Percentiles rank a stretch among this genome's conserved stretches.
phyloP scores from a whole-genome alignment of 2,888 invertebrate species.

The Nephrocerus scutellatus region DNA sequence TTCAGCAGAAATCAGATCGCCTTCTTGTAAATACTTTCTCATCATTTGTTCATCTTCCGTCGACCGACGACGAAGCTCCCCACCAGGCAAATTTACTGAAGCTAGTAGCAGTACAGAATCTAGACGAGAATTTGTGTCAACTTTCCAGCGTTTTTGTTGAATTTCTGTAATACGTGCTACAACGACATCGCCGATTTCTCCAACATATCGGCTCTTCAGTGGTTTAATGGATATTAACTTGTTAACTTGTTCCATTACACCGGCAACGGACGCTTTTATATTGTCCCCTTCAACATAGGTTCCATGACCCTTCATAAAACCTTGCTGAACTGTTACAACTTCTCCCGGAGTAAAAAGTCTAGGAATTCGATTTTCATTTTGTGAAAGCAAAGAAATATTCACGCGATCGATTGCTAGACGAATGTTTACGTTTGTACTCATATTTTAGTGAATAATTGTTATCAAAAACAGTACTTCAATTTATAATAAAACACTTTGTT shows the following conservation, averaged over 20 bases:
- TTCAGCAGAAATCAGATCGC: slow-evolving; percentile 95
- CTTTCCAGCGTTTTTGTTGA: slow-evolving; percentile 90
- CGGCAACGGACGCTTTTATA: slow-evolving; percentile 89
- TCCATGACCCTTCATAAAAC: slow-evolving; percentile 81
- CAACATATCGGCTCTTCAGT: slow-evolving; percentile 81
- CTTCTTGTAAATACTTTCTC: slow-evolving; percentile 88
- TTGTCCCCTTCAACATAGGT: slow-evolving; percentile 81
- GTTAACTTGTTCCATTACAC: slow-evolving; percentile 89
- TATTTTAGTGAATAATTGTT: no score
- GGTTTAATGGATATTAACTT: slow-evolving; percentile 89
- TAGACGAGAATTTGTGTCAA: slow-evolving; percentile 84
- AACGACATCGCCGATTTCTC: slow-evolving; percentile 95
- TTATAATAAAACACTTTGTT: no score
- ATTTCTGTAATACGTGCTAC: slow-evolving; percentile 92
- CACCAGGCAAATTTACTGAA: slow-evolving; percentile 95
- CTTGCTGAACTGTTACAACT: slow-evolving; percentile 66
- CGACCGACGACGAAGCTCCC: slow-evolving; percentile 85
- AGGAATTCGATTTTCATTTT: slow-evolving; percentile 53
- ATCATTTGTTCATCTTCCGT: slow-evolving; percentile 97
- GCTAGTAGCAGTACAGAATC: slow-evolving; percentile 83
- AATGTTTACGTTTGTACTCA: slow-evolving; percentile 58
- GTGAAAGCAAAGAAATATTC: slow-evolving; percentile 48
- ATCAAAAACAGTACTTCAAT: no score
- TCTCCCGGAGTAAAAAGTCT: slow-evolving; percentile 80
- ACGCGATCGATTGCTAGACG: slow-evolving; percentile 60